Evolutionary conservation across 2,113 vertebrate genomes (phyloP).

Genomic region (Protomyctophum bolini): DNA sequence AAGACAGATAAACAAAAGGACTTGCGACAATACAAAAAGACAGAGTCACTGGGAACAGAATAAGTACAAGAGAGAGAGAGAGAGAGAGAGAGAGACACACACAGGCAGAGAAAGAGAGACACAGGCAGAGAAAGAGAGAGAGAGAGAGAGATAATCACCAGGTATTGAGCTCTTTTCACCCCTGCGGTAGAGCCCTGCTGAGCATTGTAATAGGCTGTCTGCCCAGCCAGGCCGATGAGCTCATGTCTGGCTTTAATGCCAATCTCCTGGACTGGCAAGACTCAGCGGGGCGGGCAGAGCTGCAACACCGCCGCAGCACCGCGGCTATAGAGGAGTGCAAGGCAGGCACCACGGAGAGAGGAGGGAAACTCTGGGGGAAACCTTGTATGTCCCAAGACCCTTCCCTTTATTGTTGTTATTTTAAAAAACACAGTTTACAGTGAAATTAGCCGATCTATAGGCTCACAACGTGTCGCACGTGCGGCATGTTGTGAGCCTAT

Average conservation of each 20-base stretch:
- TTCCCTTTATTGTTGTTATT: too few relatives aligned
- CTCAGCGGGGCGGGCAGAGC: constrained; percentile 69
- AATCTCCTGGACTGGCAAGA: constrained; percentile 90
- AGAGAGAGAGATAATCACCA: constrained; percentile 85
- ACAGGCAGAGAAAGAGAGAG: constrained; percentile 67
- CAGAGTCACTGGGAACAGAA: background rate
- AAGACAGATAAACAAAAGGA: constrained; percentile 60
- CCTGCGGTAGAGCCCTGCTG: constrained; percentile 89
- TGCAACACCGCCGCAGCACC: constrained; percentile 25
- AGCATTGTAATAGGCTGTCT: constrained; percentile 92
- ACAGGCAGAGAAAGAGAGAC: constrained; percentile 36
- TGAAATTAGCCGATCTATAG: too few relatives aligned
- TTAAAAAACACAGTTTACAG: too few relatives aligned
- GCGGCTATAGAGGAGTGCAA: constrained; percentile 76
- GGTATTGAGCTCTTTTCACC: constrained; percentile 88
- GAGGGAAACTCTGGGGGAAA: background rate
- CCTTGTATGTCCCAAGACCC: too few relatives aligned
- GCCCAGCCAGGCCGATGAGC: constrained; percentile 94
- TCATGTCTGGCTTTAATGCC: constrained; percentile 98
- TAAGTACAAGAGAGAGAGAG: constrained; percentile 20
- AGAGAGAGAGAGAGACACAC: constrained; percentile 11
- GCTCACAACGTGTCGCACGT: too few relatives aligned
- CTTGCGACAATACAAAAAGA: background rate
- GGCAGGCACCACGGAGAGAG: constrained; percentile 12
- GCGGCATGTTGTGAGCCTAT: too few relatives aligned